A percentile compares a stretch with the other conserved stretches of the same genome.
Evolutionary conservation across 2,113 vertebrate genomes (phyloP).

Genomic region (Caranx ignobilis): DNA sequence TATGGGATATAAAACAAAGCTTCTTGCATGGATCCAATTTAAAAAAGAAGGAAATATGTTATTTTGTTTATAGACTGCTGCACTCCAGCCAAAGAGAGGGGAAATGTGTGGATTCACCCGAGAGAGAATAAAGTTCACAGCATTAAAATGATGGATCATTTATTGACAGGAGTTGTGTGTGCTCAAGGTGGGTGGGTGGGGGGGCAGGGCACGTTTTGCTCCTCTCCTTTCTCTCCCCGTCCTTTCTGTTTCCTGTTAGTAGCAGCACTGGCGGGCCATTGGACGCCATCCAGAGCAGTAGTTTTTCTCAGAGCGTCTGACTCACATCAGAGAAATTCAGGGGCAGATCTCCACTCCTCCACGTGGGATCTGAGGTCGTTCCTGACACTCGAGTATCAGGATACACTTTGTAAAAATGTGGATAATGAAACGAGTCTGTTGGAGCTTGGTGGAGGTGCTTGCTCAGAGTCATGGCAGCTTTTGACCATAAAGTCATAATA

Average conservation of each 20-base stretch:
- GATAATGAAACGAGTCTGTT: slow-evolving; percentile 9
- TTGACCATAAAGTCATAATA: slow-evolving; percentile 35
- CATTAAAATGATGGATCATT: slow-evolving; percentile 12
- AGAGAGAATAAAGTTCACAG: slow-evolving; percentile 7
- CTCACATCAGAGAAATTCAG: slow-evolving; percentile 27
- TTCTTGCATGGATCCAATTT: neutral
- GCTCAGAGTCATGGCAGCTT: slow-evolving; percentile 4
- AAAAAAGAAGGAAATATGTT: slow-evolving; percentile 17
- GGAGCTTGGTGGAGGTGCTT: slow-evolving; percentile 6
- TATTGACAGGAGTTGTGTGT: neutral
- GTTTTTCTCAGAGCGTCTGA: slow-evolving; percentile 37
- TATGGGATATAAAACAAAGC: neutral
- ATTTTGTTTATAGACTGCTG: slow-evolving; percentile 20
- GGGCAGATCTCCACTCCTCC: slow-evolving; percentile 29
- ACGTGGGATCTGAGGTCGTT: slow-evolving; percentile 20
- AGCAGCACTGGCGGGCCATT: slow-evolving; percentile 31
- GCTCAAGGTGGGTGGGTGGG: no score
- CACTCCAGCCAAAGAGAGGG: neutral
- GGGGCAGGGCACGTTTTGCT: neutral
- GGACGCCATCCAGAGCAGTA: slow-evolving; percentile 58
- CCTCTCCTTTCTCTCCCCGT: slow-evolving; percentile 2
- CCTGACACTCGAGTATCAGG: slow-evolving; percentile 33
- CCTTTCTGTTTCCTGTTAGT: slow-evolving; percentile 47
- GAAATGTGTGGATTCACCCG: neutral
- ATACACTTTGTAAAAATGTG: neutral